Evolutionary conservation across 1,140 invertebrate genomes (phyloP), one percentile per base, ranked within the genome.

Genomic region (Cherax destructor): DNA sequence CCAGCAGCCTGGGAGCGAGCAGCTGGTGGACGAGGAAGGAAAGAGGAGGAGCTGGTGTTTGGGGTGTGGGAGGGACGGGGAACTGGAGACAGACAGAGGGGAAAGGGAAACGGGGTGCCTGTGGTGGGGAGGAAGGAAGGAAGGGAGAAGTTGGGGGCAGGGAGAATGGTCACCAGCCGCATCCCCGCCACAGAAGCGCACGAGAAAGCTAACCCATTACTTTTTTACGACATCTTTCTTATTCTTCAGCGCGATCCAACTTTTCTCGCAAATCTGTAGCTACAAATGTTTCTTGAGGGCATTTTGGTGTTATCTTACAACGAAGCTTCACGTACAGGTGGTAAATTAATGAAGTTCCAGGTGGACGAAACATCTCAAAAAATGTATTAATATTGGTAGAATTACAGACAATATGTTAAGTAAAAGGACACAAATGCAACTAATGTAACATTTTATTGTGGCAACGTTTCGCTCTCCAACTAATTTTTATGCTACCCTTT

Each of bases 1-100:
- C 81, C 30, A 47, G 59, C 59, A 83, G 59, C 59, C 59, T 65
- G 81, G 81, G 80, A 83, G 24, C 80, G 41, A 5, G 61, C 80
- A 83, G 80, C 52, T 83, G 80, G 81, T 47, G 5, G 81, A 56
- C 30, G 30, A 18, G 10, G 56, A 4, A 41, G 52, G 41, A 61
- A 41, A 41, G 30, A 41, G 30, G 30, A n/a, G n/a, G 16, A 52
- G 21, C n/a, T 11, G 11, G 16, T 21, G 65, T 69, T 69, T 18
- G 65, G 6, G 65, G 65, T 18, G 65, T 18, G 65, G 65, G 65
- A 5, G 65, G 65, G 65, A 5, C 6, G 65, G 61, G 61, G 10
- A 13, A 10, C 52, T 56, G 52, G 52, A 10, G 52, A 41, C 30
- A 41, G 30, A 41, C 30, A 41, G 52, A 56, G 52, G 52, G 52